These are phyloP conservation scores for Psilanteris sp. DNA, from an alignment of 1,140 invertebrate genomes.

Conservation along the genomic window DNA sequence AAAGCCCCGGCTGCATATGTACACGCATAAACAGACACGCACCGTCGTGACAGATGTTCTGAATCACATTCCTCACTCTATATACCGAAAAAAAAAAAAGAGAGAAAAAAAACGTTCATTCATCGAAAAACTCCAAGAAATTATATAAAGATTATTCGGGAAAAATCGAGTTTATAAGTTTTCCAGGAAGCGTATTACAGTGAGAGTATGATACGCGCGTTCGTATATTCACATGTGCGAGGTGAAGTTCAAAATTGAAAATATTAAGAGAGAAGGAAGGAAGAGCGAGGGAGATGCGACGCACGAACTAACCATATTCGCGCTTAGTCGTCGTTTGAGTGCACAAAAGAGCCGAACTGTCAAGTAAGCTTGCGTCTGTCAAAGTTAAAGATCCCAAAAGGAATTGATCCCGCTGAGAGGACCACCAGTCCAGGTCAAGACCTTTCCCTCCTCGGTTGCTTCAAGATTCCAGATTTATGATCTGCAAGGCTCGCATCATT, in stretches of 20 bases:
- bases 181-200: no score
- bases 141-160: not conserved
- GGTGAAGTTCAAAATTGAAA: not conserved
- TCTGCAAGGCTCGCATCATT: not conserved
- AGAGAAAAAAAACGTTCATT: constrained; percentile 7
- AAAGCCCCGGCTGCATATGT: not conserved
- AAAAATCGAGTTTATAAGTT: constrained; percentile 3
- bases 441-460: constrained; percentile 14
- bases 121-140: constrained; percentile 11
- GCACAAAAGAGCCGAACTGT: constrained; percentile 27
- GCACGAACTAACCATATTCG: constrained; percentile 1
- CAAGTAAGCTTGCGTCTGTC: constrained; percentile 21
- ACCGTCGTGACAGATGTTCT: constrained; percentile 9
- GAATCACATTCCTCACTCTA: constrained; percentile 7
- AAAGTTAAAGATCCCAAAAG: constrained; percentile 40
- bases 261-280: constrained; percentile 5
- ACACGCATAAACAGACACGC: no score
- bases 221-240: not conserved
- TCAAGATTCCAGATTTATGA: constrained; percentile 9
- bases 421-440: constrained; percentile 16
- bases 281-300: no score
- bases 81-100: no score
- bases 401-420: constrained; percentile 31
- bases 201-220: no score
- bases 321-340: not conserved